Evolutionary conservation across 1,140 invertebrate species (phyloP).

Genomic region (Drosophila obscura): DNA sequence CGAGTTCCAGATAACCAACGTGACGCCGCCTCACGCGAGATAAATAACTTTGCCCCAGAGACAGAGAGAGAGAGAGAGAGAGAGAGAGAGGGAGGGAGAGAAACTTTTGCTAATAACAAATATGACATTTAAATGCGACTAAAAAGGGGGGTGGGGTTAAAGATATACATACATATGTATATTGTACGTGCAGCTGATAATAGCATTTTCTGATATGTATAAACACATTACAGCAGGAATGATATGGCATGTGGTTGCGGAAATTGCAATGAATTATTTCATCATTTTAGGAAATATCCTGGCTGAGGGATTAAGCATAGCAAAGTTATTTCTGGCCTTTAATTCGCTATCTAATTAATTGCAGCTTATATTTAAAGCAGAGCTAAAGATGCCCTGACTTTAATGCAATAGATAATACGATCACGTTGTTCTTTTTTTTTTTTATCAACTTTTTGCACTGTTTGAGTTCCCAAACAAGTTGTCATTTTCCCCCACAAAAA

Average conservation of each 20-base stretch:
- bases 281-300: neutral
- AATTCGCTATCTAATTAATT: too few species aligned
- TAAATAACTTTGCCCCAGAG: constrained; percentile 43
- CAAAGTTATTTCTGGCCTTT: too few species aligned
- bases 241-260: neutral
- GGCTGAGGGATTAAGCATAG: neutral
- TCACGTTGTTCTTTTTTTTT: too few species aligned
- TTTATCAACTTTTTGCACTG: too few species aligned
- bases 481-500: constrained; percentile 4
- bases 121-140: constrained; percentile 49
- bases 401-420: too few species aligned
- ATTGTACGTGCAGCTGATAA: constrained; percentile 24
- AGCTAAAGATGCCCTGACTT: too few species aligned
- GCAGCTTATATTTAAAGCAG: too few species aligned
- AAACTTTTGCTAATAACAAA: constrained; percentile 46
- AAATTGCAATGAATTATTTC: constrained; percentile 17
- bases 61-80: neutral
- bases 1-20: constrained; percentile 70
- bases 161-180: constrained; percentile 9
- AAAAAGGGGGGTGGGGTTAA: constrained; percentile 7
- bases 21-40: constrained; percentile 74
- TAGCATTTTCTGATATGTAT: neutral
- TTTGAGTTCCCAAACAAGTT: constrained; percentile 11
- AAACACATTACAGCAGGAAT: too few species aligned
- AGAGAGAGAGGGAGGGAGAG: neutral